These are phyloP conservation scores for Eupeodes luniger DNA, from an alignment of 2,888 invertebrate genomes.

Conservation along the genomic window DNA sequence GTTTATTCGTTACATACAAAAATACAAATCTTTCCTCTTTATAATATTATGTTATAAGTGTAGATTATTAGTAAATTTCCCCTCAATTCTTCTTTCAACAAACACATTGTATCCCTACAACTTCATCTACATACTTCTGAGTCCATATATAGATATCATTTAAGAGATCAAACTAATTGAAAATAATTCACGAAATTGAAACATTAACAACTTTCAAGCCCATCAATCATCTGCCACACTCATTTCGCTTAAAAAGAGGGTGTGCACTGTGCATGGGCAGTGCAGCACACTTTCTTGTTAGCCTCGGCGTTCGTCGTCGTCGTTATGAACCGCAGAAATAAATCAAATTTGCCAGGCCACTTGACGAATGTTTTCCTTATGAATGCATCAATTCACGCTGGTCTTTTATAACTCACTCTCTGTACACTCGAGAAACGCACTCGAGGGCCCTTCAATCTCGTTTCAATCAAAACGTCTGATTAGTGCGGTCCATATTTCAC, in stretches of 20 bases:
- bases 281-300: neutral
- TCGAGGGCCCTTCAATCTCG: conserved; percentile 55
- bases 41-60: too few relatives aligned
- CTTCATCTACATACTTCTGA: neutral
- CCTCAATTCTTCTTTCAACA: neutral
- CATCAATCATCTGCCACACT: conserved; percentile 47
- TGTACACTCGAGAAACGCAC: conserved; percentile 55
- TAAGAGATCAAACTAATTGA: conserved; percentile 32
- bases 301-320: neutral
- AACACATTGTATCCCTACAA: neutral
- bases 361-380: conserved; percentile 60
- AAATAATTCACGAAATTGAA: conserved; percentile 48
- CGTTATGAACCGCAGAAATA: conserved; percentile 45
- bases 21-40: too few relatives aligned
- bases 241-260: neutral
- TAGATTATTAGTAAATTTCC: too few relatives aligned
- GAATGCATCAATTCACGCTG: conserved; percentile 66
- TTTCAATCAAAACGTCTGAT: conserved; percentile 71
- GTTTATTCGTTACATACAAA: too few relatives aligned
- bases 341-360: conserved; percentile 60
- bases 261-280: neutral
- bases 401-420: conserved; percentile 55
- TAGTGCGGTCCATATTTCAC: conserved; percentile 64
- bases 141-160: neutral
- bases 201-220: conserved; percentile 16